phyloP scores from a whole-genome alignment of 1,140 invertebrate genomes.

The Zaprionus capensis region DNA sequence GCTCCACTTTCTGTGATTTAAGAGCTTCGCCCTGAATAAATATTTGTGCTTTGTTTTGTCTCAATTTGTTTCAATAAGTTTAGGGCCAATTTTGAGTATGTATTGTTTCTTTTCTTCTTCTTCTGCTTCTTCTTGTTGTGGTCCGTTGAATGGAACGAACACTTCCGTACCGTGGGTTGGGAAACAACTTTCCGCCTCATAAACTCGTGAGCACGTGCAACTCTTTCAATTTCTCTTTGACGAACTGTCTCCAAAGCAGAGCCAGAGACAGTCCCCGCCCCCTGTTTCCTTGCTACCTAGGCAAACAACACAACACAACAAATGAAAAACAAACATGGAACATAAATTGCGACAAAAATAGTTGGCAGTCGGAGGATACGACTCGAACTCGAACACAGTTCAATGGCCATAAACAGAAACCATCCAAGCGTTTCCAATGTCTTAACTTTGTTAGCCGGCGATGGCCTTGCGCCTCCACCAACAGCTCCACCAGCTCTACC shows the following conservation, averaged over 20 bases:
- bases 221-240: slow-evolving; percentile 67
- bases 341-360: slow-evolving; percentile 46
- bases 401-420: slow-evolving; percentile 50
- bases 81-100: slow-evolving; percentile 33
- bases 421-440: slow-evolving; percentile 45
- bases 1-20: slow-evolving; percentile 60
- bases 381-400: slow-evolving; percentile 27
- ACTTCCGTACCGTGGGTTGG: slow-evolving; percentile 15
- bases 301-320: slow-evolving; percentile 41
- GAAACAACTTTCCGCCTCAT: slow-evolving; percentile 75
- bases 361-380: slow-evolving; percentile 21
- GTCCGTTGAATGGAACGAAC: slow-evolving; percentile 57
- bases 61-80: slow-evolving; percentile 60
- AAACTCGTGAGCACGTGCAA: slow-evolving; percentile 69
- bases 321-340: slow-evolving; percentile 36
- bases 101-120: slow-evolving; percentile 3
- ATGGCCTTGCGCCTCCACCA: slow-evolving; percentile 27
- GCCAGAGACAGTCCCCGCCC: slow-evolving; percentile 18
- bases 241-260: slow-evolving; percentile 50
- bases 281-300: slow-evolving; percentile 39
- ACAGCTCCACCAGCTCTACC: background rate
- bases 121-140: slow-evolving; percentile 14
- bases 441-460: slow-evolving; percentile 8
- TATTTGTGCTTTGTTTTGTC: slow-evolving; percentile 39
- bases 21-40: slow-evolving; percentile 25